Base-by-base conservation (phyloP, 2,113 vertebrate genomes). In the Catharus bicknelli region DNA sequence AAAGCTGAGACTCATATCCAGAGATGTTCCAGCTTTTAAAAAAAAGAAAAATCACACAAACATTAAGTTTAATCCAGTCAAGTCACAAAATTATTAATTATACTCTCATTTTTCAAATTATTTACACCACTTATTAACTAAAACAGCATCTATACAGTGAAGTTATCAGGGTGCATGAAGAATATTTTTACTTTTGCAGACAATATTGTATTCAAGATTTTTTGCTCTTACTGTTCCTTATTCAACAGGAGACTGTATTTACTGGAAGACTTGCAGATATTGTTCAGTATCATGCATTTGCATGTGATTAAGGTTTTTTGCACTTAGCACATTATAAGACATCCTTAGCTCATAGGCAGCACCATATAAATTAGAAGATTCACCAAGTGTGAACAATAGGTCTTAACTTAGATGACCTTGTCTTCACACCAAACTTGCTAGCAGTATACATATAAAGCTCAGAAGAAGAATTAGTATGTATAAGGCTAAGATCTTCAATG, bases 51-150 rank as follows among this genome's bases (percentile, higher is more conserved):
- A 51, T 16, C 25, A 74, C 8, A 34, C 8, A 70, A 54, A 62
- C 51, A 51, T 48, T 3, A 7, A 45, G 7, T 16, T 12, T 0
- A 11, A 59, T 34, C 20, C 27, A 11, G 3, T 68, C 22, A 64
- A 34, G 7, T 38, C 3, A 79, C 0, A 73, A 76, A 86, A 47
- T 32, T 80, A 23, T 22, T 2, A 55, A 51, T 29, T 54, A 27
- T n/a, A 32, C 5, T 61, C 8, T 38, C 3, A 13, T 61, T 75
- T 90, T 85, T 22, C 0, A 43, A 88, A 70, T 55, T 42, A 85
- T 34, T 63, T 80, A 10, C 10, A 36, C 6, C 47, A 16, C 6
- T 55, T 70, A 29, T 14, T 32, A 67, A 51, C 3, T 17, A 17
- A 57, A 2, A 20, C 6, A 61, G 3, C 16, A 93, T n/a, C 45